A percentile compares a stretch with the other conserved stretches of the same genome.
Evolutionary conservation across 2,797 vertebrate species (phyloP).

Genomic region (Microhierax caerulescens): DNA sequence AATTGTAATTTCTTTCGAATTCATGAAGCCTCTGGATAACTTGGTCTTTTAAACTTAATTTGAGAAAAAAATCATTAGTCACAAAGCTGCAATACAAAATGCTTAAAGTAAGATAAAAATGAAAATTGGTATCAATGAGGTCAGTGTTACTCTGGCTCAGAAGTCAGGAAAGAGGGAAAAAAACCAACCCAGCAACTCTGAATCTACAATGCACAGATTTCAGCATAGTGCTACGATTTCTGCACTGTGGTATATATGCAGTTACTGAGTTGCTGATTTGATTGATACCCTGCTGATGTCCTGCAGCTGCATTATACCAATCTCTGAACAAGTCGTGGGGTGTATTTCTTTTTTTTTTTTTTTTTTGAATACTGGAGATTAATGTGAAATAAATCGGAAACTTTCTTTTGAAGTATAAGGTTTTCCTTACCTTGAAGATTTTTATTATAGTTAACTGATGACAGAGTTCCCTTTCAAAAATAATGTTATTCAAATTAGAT

Average conservation of each 20-base stretch:
- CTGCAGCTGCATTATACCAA: neutral
- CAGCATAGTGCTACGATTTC: neutral
- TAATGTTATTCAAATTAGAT: neutral
- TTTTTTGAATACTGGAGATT: neutral
- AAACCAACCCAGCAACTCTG: fast-evolving
- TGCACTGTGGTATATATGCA: neutral
- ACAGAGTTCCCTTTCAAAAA: neutral
- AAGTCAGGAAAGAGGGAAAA: neutral
- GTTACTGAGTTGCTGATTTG: neutral
- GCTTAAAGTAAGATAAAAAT: neutral
- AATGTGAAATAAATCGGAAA: neutral
- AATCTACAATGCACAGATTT: neutral
- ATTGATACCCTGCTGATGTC: neutral
- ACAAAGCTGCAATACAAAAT: neutral
- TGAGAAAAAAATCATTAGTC: neutral
- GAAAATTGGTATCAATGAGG: neutral
- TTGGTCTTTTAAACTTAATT: neutral
- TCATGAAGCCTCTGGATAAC: neutral
- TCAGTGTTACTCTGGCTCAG: neutral
- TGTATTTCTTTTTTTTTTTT: neutral
- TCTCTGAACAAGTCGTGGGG: neutral
- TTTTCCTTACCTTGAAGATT: neutral
- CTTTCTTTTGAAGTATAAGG: neutral
- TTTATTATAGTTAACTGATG: neutral
- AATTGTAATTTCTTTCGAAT: neutral